A percentile compares a stretch with the other conserved stretches of the same genome.
Evolutionary conservation across 1,140 invertebrate genomes (phyloP).

Genomic region (Drosophila ficusphila): DNA sequence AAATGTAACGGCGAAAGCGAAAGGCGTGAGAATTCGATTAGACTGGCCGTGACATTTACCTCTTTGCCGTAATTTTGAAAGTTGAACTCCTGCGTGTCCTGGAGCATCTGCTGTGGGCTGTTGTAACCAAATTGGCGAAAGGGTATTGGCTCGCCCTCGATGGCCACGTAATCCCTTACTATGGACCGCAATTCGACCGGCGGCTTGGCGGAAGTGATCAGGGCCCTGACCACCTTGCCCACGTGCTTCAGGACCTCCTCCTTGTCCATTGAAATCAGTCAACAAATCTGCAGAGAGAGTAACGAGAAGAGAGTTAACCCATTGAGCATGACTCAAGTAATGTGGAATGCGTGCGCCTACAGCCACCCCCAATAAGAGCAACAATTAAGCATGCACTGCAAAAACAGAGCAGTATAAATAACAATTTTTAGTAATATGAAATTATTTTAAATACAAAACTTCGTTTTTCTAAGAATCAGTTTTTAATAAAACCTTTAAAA

Average conservation of each 20-base stretch:
- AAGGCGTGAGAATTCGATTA: neutral
- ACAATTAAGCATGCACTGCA: constrained; percentile 1
- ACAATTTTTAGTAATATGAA: no score
- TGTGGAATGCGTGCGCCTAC: constrained; percentile 31
- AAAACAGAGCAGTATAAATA: no score
- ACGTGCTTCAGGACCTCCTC: constrained; percentile 34
- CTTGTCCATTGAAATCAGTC: constrained; percentile 14
- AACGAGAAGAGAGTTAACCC: neutral
- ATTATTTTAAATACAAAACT: no score
- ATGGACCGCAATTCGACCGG: constrained; percentile 50
- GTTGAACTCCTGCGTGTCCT: constrained; percentile 58
- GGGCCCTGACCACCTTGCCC: constrained; percentile 59
- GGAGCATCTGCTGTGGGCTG: neutral
- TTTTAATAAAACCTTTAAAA: no score
- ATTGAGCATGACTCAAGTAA: constrained; percentile 33
- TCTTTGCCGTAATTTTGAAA: constrained; percentile 34
- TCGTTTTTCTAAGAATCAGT: no score
- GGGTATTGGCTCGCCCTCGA: constrained; percentile 56
- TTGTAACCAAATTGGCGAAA: constrained; percentile 50
- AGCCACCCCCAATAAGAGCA: constrained; percentile 17
- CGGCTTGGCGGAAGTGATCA: constrained; percentile 67
- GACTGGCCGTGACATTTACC: constrained; percentile 24
- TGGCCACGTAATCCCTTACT: constrained; percentile 48
- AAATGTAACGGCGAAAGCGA: constrained; percentile 3
- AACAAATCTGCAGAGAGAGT: constrained; percentile 12